Percentiles rank a stretch among this genome's conserved stretches.
These are phyloP conservation scores for Tetragonula carbonaria DNA, from an alignment of 2,888 invertebrate genomes.

Conservation along the genomic window DNA sequence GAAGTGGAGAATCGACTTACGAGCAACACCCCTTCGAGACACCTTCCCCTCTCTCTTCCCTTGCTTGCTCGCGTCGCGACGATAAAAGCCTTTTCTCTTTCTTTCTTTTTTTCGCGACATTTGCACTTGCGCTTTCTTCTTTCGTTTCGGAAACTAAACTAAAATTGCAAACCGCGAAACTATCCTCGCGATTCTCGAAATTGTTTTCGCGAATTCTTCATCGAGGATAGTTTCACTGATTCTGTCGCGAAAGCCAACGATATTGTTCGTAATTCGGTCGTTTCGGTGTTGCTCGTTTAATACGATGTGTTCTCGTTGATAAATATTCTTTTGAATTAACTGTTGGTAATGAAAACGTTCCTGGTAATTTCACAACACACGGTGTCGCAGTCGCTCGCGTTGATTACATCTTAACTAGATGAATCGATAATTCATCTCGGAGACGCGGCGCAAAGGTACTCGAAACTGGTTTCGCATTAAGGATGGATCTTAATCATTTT, in stretches of 20 bases:
- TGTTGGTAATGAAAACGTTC: neutral
- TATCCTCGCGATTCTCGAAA: too few species aligned
- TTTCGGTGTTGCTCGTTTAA: neutral
- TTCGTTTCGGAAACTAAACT: constrained; percentile 6
- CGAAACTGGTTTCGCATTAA: neutral
- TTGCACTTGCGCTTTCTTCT: too few species aligned
- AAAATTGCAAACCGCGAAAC: neutral
- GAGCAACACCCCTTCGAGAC: constrained; percentile 22
- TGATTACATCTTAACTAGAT: neutral
- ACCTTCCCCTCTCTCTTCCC: neutral
- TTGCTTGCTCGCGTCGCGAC: neutral
- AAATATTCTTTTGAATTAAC: neutral
- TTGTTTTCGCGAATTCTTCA: too few species aligned
- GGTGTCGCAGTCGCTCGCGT: too few species aligned
- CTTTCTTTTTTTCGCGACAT: neutral
- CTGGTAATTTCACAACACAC: neutral
- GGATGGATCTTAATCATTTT: neutral
- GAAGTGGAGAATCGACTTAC: constrained; percentile 54
- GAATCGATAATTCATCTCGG: neutral
- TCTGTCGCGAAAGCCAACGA: neutral
- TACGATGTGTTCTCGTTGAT: neutral
- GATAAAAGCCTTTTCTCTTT: neutral
- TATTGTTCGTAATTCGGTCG: neutral
- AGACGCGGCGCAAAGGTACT: neutral
- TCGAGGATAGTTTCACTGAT: too few species aligned